These are phyloP conservation scores for Paramisgurnus dabryanus DNA, from an alignment of 2,113 vertebrate species.

Conservation along the genomic window DNA sequence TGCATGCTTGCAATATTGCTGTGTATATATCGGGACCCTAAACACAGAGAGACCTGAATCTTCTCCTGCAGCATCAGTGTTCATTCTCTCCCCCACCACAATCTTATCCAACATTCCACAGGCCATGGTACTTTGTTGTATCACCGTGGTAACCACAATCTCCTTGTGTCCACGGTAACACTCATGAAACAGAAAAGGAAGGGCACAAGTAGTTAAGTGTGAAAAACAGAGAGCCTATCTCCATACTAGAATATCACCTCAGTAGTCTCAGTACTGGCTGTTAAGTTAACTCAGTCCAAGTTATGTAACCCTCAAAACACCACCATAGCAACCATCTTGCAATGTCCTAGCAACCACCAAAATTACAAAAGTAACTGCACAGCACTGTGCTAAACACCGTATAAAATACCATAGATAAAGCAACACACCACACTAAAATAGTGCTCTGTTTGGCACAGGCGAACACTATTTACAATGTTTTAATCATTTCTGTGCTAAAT, in stretches of 20 bases:
- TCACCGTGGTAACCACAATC: slow-evolving; percentile 68
- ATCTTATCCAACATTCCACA: slow-evolving; percentile 70
- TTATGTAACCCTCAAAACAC: no score
- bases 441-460: not conserved
- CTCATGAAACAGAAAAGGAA: slow-evolving; percentile 45
- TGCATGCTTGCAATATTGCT: no score
- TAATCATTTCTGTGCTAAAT: not conserved
- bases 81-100: slow-evolving; percentile 43
- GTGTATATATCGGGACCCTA: no score
- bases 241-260: no score
- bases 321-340: not conserved
- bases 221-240: not conserved
- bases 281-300: no score
- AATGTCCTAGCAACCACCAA: not conserved
- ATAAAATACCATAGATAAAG: not conserved
- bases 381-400: not conserved
- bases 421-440: not conserved
- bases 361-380: no score
- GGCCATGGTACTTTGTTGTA: slow-evolving; percentile 71
- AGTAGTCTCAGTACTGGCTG: no score
- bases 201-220: not conserved
- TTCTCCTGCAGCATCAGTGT: slow-evolving; percentile 55
- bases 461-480: not conserved
- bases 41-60: not conserved
- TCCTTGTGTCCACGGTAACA: slow-evolving; percentile 46